Base-by-base conservation (phyloP, 2,888 invertebrate species). In the Sceliomorpha sp. region DNA sequence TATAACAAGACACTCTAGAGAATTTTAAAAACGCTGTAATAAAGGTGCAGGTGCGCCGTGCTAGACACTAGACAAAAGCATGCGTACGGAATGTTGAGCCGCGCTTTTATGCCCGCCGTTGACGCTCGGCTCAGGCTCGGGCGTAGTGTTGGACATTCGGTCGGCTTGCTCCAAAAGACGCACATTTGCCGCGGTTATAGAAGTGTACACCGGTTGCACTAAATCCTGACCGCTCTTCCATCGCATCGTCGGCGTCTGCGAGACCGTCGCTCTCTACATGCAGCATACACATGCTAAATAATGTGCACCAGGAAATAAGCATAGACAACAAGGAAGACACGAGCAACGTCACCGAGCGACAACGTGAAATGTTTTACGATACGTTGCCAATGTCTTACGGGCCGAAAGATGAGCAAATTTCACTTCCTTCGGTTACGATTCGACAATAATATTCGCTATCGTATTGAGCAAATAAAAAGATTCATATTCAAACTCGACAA, bases 221-320 rank as follows among this genome's bases (percentile, higher is more conserved):
- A 82, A 83, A 59, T 88, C 87, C 75, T 87, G 85, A 48, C 85
- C 86, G 66, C 81, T 87, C 78, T 82, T 84, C 87, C 87, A 87
- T 73, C 77, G 77, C 79, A 86, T 77, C 75, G 76, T 81, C 56
- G 83, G 76, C 48, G 79, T 78, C 78, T 73, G 79, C 72, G 73
- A 75, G 66, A 78, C 81, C 79, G 77, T 85, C 74, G 79, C 82
- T 81, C 81, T 86, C 87, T 85, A 85, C 86, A 88, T 88, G 87
- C 87, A 85, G 84, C 83, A 87, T 84, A 87, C 87, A 85, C 86
- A 85, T 85, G 86, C 86, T 81, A 77, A 81, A 75, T 80, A 76
- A 80, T 76, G 83, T 81, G 79, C 78, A 79, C 74, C 78, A 77
- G 76, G 73, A 75, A 75, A 79, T 75, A 80, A 80, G 81, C 82